Conservation (phyloP, 2,888 invertebrate species). For the Lepidocyrtinus sp. region DNA sequence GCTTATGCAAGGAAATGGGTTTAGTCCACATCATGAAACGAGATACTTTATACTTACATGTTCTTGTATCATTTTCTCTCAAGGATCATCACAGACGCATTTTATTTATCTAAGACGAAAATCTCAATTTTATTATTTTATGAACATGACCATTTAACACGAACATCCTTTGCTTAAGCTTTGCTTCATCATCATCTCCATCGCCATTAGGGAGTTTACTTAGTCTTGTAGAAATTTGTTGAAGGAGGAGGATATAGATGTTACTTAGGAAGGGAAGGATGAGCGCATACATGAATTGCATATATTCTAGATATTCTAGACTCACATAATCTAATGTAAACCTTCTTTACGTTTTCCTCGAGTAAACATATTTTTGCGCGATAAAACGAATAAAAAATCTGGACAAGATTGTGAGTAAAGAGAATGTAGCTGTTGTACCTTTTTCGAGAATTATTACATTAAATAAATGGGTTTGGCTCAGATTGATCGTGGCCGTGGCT, state of each 20-base stretch:
- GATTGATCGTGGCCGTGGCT: background rate
- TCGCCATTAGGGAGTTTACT: background rate
- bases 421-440: too few species aligned
- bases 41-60: too few species aligned
- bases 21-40: background rate
- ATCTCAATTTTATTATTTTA: slow-evolving; percentile 12
- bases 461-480: slow-evolving; percentile 4
- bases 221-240: background rate
- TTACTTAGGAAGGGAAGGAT: background rate
- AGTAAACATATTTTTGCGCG: slow-evolving; percentile 7
- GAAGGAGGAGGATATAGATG: background rate
- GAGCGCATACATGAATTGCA: too few species aligned
- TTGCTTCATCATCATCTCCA: slow-evolving; percentile 3
- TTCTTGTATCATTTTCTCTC: background rate
- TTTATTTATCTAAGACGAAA: slow-evolving; percentile 8
- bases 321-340: too few species aligned
- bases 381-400: slow-evolving; percentile 12
- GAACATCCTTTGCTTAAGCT: background rate
- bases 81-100: slow-evolving; percentile 12
- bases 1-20: slow-evolving; percentile 2
- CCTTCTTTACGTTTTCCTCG: too few species aligned
- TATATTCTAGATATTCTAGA: too few species aligned
- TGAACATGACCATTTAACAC: slow-evolving; percentile 1
- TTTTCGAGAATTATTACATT: background rate
- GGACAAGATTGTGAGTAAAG: too few species aligned